Percentiles rank a stretch among this genome's conserved stretches.
phyloP scores from a whole-genome alignment of 2,797 vertebrate genomes.

The Potorous gilbertii region DNA sequence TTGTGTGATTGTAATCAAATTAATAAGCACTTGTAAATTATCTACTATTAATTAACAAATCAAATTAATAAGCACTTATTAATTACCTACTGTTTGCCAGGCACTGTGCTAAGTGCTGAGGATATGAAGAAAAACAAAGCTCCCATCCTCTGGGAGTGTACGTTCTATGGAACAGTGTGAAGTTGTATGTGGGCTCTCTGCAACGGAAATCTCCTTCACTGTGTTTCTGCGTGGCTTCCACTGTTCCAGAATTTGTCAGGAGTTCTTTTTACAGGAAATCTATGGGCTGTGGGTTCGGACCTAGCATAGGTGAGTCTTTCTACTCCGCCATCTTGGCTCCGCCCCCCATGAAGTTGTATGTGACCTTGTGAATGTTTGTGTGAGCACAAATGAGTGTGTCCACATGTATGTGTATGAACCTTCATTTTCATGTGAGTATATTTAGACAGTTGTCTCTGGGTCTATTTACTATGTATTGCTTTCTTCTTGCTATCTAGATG shows the following conservation, averaged over 20 bases:
- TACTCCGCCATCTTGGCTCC: too few relatives aligned
- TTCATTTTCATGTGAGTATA: neutral
- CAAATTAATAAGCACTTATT: neutral
- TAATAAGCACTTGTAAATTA: neutral
- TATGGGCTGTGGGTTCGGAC: too few relatives aligned
- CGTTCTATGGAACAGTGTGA: neutral
- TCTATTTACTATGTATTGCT: neutral
- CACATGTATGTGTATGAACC: neutral
- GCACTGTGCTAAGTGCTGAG: neutral
- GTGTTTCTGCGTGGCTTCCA: too few relatives aligned
- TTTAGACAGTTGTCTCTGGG: neutral
- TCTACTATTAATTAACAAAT: neutral
- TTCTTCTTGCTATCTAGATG: neutral
- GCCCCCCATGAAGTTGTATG: neutral
- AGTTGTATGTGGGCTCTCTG: neutral
- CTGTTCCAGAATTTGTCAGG: too few relatives aligned
- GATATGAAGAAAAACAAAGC: neutral
- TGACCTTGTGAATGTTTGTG: neutral
- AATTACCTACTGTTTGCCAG: neutral
- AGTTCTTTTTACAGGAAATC: too few relatives aligned
- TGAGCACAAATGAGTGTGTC: neutral
- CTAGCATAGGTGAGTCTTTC: too few relatives aligned
- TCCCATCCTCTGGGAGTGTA: neutral
- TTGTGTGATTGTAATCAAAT: neutral
- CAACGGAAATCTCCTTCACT: too few relatives aligned